Evolutionary conservation across 1,140 invertebrate species (phyloP).

Genomic region (Hestina assimilis): DNA sequence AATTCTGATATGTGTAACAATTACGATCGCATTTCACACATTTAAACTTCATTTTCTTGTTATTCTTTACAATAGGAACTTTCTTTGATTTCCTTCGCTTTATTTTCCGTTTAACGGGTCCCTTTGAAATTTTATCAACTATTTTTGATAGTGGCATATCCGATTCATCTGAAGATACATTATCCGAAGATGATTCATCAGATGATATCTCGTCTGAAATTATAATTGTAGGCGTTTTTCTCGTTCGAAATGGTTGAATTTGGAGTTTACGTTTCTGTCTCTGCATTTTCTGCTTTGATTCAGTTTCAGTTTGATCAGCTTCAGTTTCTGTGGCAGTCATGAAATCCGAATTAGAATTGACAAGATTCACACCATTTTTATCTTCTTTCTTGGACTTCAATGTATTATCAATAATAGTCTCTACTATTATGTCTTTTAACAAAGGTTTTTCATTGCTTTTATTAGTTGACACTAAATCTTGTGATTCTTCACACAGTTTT

Average conservation of each 20-base stretch:
- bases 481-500: too few relatives aligned
- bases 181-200: too few relatives aligned
- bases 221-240: conserved; percentile 6
- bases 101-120: neutral
- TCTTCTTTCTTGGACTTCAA: neutral
- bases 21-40: conserved; percentile 57
- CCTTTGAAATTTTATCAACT: conserved; percentile 8
- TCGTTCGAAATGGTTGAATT: neutral
- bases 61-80: conserved; percentile 1
- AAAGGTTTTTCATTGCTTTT: too few relatives aligned
- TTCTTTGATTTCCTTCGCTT: conserved; percentile 1
- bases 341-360: conserved; percentile 16
- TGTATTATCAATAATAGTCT: too few relatives aligned
- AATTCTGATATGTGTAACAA: conserved; percentile 64
- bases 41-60: conserved; percentile 38
- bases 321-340: conserved; percentile 39
- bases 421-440: too few relatives aligned
- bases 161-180: conserved; percentile 32
- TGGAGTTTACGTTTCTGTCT: conserved; percentile 24
- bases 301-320: conserved; percentile 9
- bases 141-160: conserved; percentile 35
- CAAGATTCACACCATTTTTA: neutral
- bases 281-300: conserved; percentile 5
- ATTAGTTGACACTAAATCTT: too few relatives aligned
- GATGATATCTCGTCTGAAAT: neutral